These are phyloP conservation scores for Coenobita brevimanus DNA, from an alignment of 1,140 invertebrate species.

Conservation along the genomic window DNA sequence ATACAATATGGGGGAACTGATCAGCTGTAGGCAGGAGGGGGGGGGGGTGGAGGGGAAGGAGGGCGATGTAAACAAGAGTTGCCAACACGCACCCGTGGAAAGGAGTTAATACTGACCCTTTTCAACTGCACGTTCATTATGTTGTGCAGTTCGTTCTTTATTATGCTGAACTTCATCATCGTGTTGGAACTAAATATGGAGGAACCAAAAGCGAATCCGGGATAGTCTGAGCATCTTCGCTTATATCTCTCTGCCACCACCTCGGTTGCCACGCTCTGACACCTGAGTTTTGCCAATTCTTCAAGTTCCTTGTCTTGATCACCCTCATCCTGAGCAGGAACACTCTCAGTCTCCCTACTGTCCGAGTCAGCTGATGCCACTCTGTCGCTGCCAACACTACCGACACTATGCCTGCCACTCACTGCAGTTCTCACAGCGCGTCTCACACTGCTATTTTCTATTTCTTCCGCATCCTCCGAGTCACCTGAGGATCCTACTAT, in stretches of 20 bases:
- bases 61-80: background rate
- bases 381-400: slow-evolving; percentile 50
- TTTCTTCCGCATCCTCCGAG: slow-evolving; percentile 61
- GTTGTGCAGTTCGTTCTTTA: slow-evolving; percentile 97
- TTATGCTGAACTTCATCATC: slow-evolving; percentile 97
- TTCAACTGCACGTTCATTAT: slow-evolving; percentile 96
- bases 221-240: slow-evolving; percentile 89
- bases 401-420: slow-evolving; percentile 33
- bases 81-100: background rate
- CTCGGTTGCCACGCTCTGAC: slow-evolving; percentile 90
- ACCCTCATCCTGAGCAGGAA: slow-evolving; percentile 25
- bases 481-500: slow-evolving; percentile 41
- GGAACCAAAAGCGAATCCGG: slow-evolving; percentile 90
- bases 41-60: slow-evolving; percentile 12
- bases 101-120: slow-evolving; percentile 84
- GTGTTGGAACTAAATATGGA: slow-evolving; percentile 97
- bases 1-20: no score
- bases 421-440: slow-evolving; percentile 36
- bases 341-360: slow-evolving; percentile 6
- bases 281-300: slow-evolving; percentile 84
- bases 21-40: background rate
- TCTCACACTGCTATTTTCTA: slow-evolving; percentile 33
- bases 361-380: slow-evolving; percentile 56
- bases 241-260: slow-evolving; percentile 88
- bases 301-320: slow-evolving; percentile 66